Evolutionary conservation across 2,888 invertebrate species (phyloP).

Genomic region (Chloroclystis v-ata): DNA sequence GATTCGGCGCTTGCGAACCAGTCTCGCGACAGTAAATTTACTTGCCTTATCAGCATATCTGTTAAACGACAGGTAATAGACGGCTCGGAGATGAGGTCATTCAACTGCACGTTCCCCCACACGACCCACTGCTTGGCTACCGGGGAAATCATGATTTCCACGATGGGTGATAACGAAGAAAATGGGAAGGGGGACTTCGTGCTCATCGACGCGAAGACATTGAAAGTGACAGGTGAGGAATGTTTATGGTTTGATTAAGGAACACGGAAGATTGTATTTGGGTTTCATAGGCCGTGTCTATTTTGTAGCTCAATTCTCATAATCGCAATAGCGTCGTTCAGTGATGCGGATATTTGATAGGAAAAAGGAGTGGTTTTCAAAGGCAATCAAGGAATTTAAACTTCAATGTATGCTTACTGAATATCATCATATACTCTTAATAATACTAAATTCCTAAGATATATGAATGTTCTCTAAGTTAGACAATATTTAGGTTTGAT

Average conservation of each 20-base stretch:
- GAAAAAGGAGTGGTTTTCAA: too few relatives aligned
- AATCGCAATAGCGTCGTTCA: too few relatives aligned
- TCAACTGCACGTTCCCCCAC: conserved; percentile 91
- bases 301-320: too few relatives aligned
- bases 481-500: too few relatives aligned
- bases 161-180: conserved; percentile 93
- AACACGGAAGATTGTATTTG: background rate
- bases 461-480: too few relatives aligned
- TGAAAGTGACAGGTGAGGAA: conserved; percentile 82
- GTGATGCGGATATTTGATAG: too few relatives aligned
- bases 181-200: conserved; percentile 92
- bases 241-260: conserved; percentile 10
- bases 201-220: conserved; percentile 88
- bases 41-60: conserved; percentile 23
- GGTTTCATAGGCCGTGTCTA: too few relatives aligned
- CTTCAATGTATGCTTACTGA: too few relatives aligned
- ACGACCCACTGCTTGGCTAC: conserved; percentile 95
- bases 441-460: too few relatives aligned
- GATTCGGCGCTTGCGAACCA: conserved; percentile 12
- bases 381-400: too few relatives aligned
- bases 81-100: conserved; percentile 84
- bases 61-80: conserved; percentile 67
- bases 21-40: conserved; percentile 36
- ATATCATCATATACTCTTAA: too few relatives aligned
- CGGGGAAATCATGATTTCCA: conserved; percentile 97